Evolutionary conservation across 2,888 invertebrate genomes (phyloP).

Genomic region (Pachydiplax longipennis): DNA sequence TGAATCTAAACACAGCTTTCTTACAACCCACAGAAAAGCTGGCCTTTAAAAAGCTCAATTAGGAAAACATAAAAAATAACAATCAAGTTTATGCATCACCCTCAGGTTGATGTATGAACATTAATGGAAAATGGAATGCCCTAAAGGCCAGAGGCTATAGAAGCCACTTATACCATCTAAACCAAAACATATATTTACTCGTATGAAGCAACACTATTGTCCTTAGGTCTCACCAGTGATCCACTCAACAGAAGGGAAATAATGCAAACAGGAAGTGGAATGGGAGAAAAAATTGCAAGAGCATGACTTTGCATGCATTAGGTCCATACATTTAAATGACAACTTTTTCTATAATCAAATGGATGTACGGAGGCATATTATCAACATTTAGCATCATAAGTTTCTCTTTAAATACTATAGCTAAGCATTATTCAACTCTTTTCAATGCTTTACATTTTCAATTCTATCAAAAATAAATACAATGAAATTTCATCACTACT

Average conservation of each 20-base stretch:
- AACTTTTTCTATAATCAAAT: no score
- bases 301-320: neutral
- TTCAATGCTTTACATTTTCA: no score
- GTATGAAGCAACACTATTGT: neutral
- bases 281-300: neutral
- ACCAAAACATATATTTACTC: neutral
- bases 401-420: no score
- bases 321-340: no score
- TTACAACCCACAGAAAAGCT: neutral
- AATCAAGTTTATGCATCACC: neutral
- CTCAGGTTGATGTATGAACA: slow-evolving; percentile 8
- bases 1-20: neutral
- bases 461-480: no score
- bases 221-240: slow-evolving; percentile 13
- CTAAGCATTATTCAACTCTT: no score
- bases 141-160: neutral
- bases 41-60: no score
- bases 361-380: no score
- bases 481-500: no score
- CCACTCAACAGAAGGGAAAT: neutral
- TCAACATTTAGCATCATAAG: no score
- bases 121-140: neutral
- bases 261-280: no score
- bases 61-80: no score
- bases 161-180: slow-evolving; percentile 8